phyloP scores from a whole-genome alignment of 2,113 vertebrate species.

The Noctilio leporinus region DNA sequence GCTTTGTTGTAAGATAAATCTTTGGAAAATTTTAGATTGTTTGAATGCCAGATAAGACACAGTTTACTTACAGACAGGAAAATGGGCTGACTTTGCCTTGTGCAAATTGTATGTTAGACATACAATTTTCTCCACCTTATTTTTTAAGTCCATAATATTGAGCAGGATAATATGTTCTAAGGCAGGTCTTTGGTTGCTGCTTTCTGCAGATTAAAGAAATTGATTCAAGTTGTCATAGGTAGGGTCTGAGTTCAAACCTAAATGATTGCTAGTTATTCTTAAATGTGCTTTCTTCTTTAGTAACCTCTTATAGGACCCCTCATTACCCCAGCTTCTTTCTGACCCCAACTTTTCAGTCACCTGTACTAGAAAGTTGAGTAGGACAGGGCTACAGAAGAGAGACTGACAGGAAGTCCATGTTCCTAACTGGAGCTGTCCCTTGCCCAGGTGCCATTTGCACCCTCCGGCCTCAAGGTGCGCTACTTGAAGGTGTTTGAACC shows the following conservation, averaged over 20 bases:
- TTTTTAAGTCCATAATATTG: conserved; percentile 13
- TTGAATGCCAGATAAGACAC: not conserved
- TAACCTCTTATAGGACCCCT: not conserved
- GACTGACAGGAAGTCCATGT: not conserved
- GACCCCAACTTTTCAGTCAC: not conserved
- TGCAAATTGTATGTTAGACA: not conserved
- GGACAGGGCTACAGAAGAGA: not conserved
- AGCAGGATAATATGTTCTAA: conserved; percentile 14
- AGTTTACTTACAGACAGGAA: not conserved
- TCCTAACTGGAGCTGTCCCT: conserved; percentile 43
- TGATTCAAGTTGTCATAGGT: not conserved
- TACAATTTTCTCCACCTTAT: conserved; percentile 6
- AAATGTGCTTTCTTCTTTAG: not conserved
- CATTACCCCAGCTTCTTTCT: not conserved
- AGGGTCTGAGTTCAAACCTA: not conserved
- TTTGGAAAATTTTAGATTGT: conserved; percentile 22
- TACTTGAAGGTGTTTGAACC: conserved; percentile 99
- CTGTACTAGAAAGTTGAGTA: not conserved
- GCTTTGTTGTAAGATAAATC: not conserved
- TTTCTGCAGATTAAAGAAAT: conserved; percentile 15
- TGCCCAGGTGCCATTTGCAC: conserved; percentile 94
- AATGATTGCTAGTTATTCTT: not conserved
- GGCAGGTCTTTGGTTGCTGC: not conserved
- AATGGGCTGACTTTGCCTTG: conserved; percentile 12
- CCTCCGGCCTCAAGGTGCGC: conserved; percentile 98